Conservation (phyloP, 1,140 invertebrate genomes). For the Helicorthomorpha holstii region DNA sequence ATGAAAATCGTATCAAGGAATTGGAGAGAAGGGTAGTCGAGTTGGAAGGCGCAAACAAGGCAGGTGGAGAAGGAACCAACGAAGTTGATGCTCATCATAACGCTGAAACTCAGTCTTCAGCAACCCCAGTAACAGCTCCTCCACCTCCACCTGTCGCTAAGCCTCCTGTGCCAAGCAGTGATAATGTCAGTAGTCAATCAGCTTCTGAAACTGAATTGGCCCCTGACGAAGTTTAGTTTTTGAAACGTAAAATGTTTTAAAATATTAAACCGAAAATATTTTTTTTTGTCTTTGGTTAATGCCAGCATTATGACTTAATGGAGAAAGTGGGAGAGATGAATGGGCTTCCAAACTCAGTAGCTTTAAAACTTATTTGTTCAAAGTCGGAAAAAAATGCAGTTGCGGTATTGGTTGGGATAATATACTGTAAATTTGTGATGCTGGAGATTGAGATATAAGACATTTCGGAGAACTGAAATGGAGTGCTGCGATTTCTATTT, state of each 20-base stretch:
- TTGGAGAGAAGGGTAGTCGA: constrained; percentile 38
- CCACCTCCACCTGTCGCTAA: neutral
- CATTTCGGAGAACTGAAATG: too few species aligned
- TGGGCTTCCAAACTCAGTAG: too few species aligned
- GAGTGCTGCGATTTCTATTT: too few species aligned
- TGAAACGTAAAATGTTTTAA: too few species aligned
- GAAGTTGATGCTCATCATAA: constrained; percentile 1
- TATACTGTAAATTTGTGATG: too few species aligned
- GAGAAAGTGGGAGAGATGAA: too few species aligned
- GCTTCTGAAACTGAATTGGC: constrained; percentile 8
- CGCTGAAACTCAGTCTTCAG: too few species aligned
- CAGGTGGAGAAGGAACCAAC: neutral
- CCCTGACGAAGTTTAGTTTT: constrained; percentile 12
- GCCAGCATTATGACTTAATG: too few species aligned
- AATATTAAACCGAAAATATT: neutral
- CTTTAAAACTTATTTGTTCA: too few species aligned
- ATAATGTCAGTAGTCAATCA: neutral
- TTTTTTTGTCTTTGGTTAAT: neutral
- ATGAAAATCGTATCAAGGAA: constrained; percentile 69
- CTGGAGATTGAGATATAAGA: too few species aligned
- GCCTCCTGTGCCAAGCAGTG: neutral
- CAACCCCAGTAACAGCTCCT: neutral
- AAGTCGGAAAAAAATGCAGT: too few species aligned
- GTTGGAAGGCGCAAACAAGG: neutral
- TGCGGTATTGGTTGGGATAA: too few species aligned